phyloP scores from a whole-genome alignment of 2,888 invertebrate species.

The Blera fallax region DNA sequence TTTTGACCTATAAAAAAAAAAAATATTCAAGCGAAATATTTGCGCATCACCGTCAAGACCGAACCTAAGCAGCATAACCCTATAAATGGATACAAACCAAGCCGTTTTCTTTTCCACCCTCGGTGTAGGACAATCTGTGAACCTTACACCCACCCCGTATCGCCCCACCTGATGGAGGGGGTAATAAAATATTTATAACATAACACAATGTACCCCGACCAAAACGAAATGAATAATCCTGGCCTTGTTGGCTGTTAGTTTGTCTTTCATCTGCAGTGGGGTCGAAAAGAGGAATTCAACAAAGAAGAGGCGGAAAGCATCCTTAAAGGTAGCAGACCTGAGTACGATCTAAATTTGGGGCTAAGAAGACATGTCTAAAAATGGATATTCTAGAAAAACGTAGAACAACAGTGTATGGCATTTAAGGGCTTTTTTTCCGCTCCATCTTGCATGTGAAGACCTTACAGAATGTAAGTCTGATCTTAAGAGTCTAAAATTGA shows the following conservation, averaged over 20 bases:
- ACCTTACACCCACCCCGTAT: background rate
- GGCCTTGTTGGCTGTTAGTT: background rate
- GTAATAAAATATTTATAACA: constrained; percentile 54
- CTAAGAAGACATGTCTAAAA: too few relatives aligned
- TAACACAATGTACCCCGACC: constrained; percentile 16
- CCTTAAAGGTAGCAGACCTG: too few relatives aligned
- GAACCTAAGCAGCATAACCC: constrained; percentile 1
- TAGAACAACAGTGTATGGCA: too few relatives aligned
- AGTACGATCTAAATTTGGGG: too few relatives aligned
- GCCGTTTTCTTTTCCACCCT: background rate
- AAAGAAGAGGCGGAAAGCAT: too few relatives aligned
- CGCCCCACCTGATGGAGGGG: background rate
- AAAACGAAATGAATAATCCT: constrained; percentile 6
- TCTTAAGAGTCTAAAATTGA: too few relatives aligned
- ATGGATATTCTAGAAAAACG: too few relatives aligned
- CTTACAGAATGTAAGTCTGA: too few relatives aligned
- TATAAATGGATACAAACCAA: background rate
- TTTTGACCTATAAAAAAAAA: constrained; percentile 4
- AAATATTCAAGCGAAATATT: constrained; percentile 24
- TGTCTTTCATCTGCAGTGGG: background rate
- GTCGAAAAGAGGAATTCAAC: background rate
- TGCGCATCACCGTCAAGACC: constrained; percentile 26
- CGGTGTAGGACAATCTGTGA: constrained; percentile 5
- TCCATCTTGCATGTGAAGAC: too few relatives aligned
- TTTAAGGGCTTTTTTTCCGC: too few relatives aligned